Conservation (phyloP, 2,888 invertebrate species). For the Platycnemis pennipes region DNA sequence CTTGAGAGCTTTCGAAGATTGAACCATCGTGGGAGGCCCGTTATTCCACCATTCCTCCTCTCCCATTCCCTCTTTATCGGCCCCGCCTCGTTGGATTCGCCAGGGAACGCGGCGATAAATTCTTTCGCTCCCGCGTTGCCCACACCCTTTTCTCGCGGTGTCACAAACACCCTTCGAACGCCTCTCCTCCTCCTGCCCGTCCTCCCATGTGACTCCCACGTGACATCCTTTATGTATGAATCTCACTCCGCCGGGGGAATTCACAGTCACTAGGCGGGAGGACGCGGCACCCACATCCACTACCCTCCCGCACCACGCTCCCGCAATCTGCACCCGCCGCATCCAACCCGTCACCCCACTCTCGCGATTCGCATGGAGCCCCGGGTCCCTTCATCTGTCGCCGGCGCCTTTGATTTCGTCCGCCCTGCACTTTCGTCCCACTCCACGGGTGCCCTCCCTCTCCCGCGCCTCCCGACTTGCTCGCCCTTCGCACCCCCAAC, state of each 20-base stretch:
- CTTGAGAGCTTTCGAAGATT: too few relatives aligned
- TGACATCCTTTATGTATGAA: neutral
- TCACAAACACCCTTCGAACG: neutral
- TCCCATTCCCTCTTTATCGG: neutral
- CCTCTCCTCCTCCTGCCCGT: neutral
- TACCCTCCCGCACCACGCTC: neutral
- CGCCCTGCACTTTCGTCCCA: neutral
- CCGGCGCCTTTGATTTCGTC: conserved; percentile 23
- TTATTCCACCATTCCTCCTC: neutral
- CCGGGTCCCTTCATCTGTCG: neutral
- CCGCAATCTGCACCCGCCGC: neutral
- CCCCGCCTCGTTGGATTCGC: neutral
- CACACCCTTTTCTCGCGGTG: neutral
- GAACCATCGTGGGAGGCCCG: too few relatives aligned
- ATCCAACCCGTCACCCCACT: neutral
- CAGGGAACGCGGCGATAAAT: neutral
- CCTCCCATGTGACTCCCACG: neutral
- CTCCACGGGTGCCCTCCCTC: neutral
- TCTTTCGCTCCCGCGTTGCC: neutral
- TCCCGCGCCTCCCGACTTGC: neutral
- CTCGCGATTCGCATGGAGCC: neutral
- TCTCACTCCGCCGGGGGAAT: neutral
- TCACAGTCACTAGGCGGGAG: neutral
- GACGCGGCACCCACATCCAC: too few relatives aligned
- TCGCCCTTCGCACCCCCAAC: neutral